Base-by-base conservation (phyloP, 92 coral and sea anemone genomes). In the Porites rus region DNA sequence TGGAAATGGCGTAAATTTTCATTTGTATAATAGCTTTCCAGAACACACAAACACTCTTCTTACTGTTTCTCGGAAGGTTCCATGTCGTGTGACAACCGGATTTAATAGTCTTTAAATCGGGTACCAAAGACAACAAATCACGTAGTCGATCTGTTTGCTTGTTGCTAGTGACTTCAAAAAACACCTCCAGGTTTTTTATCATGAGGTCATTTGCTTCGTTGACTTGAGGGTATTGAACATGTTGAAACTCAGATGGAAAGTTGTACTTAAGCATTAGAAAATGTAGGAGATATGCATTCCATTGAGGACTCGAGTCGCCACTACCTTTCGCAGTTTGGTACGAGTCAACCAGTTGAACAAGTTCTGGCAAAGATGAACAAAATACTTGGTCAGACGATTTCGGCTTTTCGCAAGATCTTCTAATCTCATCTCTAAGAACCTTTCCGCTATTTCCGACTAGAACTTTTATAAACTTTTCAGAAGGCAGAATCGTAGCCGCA, bases 1-100 rank as follows among this genome's bases (percentile, higher is more conserved):
- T 38, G 46, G 46, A 38, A 38, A 38, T 38, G 5, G 46, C 46
- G 46, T 81, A 81, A 19, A 56, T 76, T 9, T 50, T 68, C 22
- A 81, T 66, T 65, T 81, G 91, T 6, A 74, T 66, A 22, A 81
- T 81, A 13, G 76, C 75, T 38, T 74, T 81, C 91, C 91, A 88
- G 70, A 88, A 88, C 74, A 88, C 65, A 53, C 91, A 88, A 4
- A 18, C 68, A 61, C 52, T 74, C 66, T 81, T 88, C 67, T 52
- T 56, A 22, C n/a, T 22, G 19, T 43, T 74, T 2, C 52, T 74
- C 0, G 87, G 67, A 12, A 81, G 74, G 77, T 28, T 53, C 91
- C 74, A 66, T 6, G 72, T 56, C 14, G 78, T 88, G 28, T 65
- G 65, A 25, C 87, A 88, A 53, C 82, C 81, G 14, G 91, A 82